Conservation (phyloP, 2,888 invertebrate genomes). For the Dynastes maya region DNA sequence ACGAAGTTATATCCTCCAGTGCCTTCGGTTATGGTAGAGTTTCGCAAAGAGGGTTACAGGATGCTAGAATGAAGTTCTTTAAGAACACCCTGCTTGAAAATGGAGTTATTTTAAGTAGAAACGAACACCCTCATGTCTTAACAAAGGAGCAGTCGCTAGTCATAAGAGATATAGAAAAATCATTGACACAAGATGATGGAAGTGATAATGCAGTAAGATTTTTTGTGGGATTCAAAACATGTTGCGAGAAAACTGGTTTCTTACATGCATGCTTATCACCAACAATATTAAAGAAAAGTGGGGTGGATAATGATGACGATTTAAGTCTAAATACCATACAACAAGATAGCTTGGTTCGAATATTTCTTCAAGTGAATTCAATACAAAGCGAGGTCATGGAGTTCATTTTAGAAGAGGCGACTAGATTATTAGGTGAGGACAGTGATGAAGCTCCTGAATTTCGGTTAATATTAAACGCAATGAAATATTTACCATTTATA, state of each 20-base stretch:
- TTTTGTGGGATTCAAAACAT: constrained; percentile 69
- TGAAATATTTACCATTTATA: constrained; percentile 77
- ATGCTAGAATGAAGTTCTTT: constrained; percentile 53
- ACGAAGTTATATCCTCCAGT: constrained; percentile 28
- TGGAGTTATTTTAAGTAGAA: constrained; percentile 61
- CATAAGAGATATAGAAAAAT: constrained; percentile 64
- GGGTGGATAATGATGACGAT: constrained; percentile 49
- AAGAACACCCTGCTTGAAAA: constrained; percentile 58
- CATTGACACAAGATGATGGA: constrained; percentile 54
- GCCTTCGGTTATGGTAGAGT: not conserved
- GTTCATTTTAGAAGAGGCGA: constrained; percentile 76
- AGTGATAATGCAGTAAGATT: constrained; percentile 72
- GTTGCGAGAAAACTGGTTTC: constrained; percentile 63
- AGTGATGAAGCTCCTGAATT: constrained; percentile 71
- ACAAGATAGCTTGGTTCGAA: constrained; percentile 76
- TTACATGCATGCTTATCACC: constrained; percentile 66
- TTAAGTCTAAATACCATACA: constrained; percentile 54
- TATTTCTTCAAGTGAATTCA: constrained; percentile 76
- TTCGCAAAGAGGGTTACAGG: constrained; percentile 13
- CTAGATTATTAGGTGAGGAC: constrained; percentile 73
- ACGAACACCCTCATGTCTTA: constrained; percentile 61
- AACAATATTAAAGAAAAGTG: constrained; percentile 62
- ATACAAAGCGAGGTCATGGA: constrained; percentile 77
- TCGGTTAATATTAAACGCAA: constrained; percentile 77
- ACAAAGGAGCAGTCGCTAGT: constrained; percentile 66